Percentiles rank a stretch among this genome's conserved stretches.
Conservation (phyloP, 1,140 invertebrate species). For the Aplysia californica region DNA sequence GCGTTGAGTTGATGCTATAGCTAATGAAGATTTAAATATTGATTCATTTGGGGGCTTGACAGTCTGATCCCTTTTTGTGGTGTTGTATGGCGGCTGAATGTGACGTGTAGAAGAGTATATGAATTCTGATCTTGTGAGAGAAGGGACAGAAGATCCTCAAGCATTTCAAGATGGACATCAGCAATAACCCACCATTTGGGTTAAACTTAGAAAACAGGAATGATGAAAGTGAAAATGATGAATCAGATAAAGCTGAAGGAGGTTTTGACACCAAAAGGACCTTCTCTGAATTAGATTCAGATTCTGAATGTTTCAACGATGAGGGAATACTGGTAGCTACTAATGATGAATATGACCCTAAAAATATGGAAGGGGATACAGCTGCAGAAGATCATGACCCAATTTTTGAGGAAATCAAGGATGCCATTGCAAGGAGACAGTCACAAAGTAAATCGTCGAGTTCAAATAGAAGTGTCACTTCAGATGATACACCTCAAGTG, state of each 20-base stretch:
- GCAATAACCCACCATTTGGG: not conserved
- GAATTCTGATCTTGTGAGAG: not conserved
- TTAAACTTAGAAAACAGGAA: slow-evolving; percentile 3
- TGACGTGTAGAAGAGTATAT: not conserved
- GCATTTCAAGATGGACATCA: not conserved
- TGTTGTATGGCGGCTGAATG: not conserved
- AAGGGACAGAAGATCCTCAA: slow-evolving; percentile 8
- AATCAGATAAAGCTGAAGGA: slow-evolving; percentile 34
- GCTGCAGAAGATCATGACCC: slow-evolving; percentile 28
- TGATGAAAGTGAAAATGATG: slow-evolving; percentile 24
- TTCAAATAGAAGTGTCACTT: slow-evolving; percentile 27
- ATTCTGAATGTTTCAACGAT: slow-evolving; percentile 15
- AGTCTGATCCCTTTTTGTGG: not conserved
- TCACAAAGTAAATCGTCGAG: not conserved
- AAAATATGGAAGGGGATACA: slow-evolving; percentile 31
- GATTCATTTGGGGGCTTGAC: not conserved
- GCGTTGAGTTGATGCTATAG: too few relatives aligned
- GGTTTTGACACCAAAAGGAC: slow-evolving; percentile 27
- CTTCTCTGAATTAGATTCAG: slow-evolving; percentile 23
- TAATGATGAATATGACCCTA: slow-evolving; percentile 10
- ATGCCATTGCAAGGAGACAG: slow-evolving; percentile 28
- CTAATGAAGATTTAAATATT: too few relatives aligned
- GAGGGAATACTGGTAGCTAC: slow-evolving; percentile 12
- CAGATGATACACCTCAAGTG: slow-evolving; percentile 33
- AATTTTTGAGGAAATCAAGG: slow-evolving; percentile 50